phyloP scores from a whole-genome alignment of 2,888 invertebrate species.

The Drosophila kuntzei region DNA sequence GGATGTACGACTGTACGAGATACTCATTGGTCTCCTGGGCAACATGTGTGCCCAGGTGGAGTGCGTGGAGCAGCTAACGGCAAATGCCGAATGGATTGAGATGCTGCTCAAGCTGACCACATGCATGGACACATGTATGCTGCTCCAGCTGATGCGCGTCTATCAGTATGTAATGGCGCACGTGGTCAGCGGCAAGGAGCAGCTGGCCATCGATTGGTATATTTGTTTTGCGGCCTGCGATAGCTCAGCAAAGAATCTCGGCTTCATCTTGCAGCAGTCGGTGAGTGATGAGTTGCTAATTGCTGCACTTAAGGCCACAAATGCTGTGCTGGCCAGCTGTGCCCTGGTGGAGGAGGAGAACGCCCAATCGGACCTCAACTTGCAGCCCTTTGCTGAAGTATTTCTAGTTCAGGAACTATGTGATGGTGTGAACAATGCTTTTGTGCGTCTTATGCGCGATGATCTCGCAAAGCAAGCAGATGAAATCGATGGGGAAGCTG shows the following conservation, averaged over 20 bases:
- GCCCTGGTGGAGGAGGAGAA: constrained; percentile 77
- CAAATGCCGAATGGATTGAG: constrained; percentile 87
- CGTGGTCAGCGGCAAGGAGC: constrained; percentile 86
- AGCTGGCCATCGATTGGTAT: constrained; percentile 85
- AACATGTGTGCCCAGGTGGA: constrained; percentile 92
- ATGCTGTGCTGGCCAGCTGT: constrained; percentile 86
- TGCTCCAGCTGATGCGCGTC: constrained; percentile 91
- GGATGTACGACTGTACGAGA: constrained; percentile 90
- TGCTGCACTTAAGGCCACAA: constrained; percentile 88
- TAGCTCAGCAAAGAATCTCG: constrained; percentile 87
- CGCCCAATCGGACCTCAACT: constrained; percentile 56
- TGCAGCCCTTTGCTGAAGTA: constrained; percentile 73
- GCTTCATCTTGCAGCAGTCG: constrained; percentile 91
- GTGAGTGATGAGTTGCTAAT: constrained; percentile 88
- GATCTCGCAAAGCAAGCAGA: constrained; percentile 62
- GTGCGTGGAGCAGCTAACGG: constrained; percentile 87
- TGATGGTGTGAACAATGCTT: constrained; percentile 83
- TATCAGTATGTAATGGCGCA: constrained; percentile 86
- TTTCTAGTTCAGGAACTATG: constrained; percentile 82
- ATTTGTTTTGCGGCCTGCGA: constrained; percentile 86
- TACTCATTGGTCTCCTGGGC: constrained; percentile 92
- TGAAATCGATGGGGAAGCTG: constrained; percentile 45
- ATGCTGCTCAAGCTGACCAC: constrained; percentile 87
- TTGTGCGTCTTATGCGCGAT: constrained; percentile 78
- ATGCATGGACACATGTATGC: constrained; percentile 89